These are phyloP conservation scores for Neodontobutis hainanensis DNA, from an alignment of 2,113 vertebrate genomes.

Conservation along the genomic window DNA sequence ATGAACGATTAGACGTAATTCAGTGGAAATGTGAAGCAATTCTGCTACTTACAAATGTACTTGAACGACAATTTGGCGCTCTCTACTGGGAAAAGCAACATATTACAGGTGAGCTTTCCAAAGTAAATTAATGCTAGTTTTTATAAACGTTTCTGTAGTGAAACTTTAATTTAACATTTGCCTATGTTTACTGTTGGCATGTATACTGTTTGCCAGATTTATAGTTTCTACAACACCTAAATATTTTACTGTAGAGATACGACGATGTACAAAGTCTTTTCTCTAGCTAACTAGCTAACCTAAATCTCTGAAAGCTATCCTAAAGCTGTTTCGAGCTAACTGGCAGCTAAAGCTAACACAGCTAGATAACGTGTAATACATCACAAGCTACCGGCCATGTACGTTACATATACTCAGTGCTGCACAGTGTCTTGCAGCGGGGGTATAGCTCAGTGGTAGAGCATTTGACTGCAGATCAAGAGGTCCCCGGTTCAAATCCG, in stretches of 20 bases:
- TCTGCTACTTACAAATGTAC: not conserved
- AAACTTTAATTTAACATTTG: not conserved
- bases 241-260: too few relatives aligned
- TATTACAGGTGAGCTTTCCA: slow-evolving; percentile 3
- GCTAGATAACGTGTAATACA: too few relatives aligned
- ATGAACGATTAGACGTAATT: not conserved
- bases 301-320: not conserved
- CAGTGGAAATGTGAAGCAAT: not conserved
- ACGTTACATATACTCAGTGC: too few relatives aligned
- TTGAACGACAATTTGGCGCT: not conserved
- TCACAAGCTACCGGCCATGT: too few relatives aligned
- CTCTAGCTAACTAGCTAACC: not conserved
- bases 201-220: not conserved
- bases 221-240: not conserved
- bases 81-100: not conserved
- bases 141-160: too few relatives aligned
- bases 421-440: too few relatives aligned
- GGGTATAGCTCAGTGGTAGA: slow-evolving; percentile 96
- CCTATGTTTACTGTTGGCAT: too few relatives aligned
- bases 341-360: too few relatives aligned
- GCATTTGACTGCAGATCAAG: slow-evolving; percentile 97
- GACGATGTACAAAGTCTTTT: not conserved
- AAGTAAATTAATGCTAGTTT: not conserved
- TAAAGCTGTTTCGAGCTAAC: too few relatives aligned
- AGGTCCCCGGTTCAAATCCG: slow-evolving; percentile 92